Base-by-base conservation (phyloP, 1,140 invertebrate genomes). In the Drosophila sechellia region DNA sequence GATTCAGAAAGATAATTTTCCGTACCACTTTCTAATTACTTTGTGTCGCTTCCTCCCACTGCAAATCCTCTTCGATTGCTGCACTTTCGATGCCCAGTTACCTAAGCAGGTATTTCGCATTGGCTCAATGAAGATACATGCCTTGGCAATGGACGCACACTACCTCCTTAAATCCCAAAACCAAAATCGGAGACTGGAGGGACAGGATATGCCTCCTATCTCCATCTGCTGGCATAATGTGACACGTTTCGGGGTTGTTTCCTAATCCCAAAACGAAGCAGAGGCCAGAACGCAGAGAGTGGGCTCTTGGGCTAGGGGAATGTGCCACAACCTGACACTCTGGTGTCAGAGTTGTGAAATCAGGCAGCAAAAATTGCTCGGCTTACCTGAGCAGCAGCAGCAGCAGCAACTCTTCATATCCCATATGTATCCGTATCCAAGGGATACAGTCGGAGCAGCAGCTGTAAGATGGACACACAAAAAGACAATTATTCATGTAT, bases 401-500 rank as follows among this genome's bases (percentile, higher is more conserved):
- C 46, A 54, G 49, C 42, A 48, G 46, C 13, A 49, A 46, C 37
- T 66, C 59, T 49, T 64, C 63, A 66, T 63, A 66, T 66, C 43
- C 58, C 37, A 65, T 39, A 63, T 65, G 63, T 61, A 63, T 31
- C 31, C 31, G 63, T 61, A 63, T 31, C 31, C 31, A 8, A 15
- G 59, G 58, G 45, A 66, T 42, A 27, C n/a, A 15, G 40, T 17
- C 49, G 46, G 22, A 17, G 37, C 22, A 27, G 64, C 66, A 70
- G 66, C 66, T 70, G 68, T 43, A 69, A 56, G 66, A 70, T 56
- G 64, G 45, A 59, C 66, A 79, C 55, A 81, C 52, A 79, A 60
- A 75, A 77, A 86, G 70, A 87, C 83, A 85, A 86, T 86, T 86
- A 86, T 86, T 86, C 84, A 89, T 87, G 69, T 86, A 89, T 86